These are phyloP conservation scores for Alosa alosa DNA, from an alignment of 2,113 vertebrate species.

Conservation along the genomic window DNA sequence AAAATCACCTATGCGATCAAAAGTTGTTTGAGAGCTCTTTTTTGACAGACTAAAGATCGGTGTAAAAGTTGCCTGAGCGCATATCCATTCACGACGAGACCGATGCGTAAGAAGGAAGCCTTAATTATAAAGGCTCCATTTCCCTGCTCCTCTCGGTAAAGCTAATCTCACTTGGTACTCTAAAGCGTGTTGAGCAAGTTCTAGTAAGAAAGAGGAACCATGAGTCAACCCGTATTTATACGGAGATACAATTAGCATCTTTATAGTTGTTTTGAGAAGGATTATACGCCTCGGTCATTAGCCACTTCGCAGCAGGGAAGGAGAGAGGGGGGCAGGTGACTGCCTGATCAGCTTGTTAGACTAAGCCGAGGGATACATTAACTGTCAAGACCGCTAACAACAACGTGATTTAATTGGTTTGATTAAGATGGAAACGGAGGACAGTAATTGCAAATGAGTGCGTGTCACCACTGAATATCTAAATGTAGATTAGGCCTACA, in stretches of 20 bases:
- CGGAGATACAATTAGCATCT: conserved; percentile 73
- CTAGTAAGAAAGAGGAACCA: conserved; percentile 63
- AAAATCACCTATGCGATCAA: neutral
- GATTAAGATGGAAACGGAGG: conserved; percentile 32
- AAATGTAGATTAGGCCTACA: neutral
- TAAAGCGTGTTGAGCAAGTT: conserved; percentile 14
- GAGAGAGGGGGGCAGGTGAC: conserved; percentile 65
- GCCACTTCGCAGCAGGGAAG: conserved; percentile 66
- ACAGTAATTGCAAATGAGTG: conserved; percentile 13
- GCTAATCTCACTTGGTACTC: neutral
- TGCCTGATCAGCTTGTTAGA: conserved; percentile 75
- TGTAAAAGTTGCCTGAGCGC: neutral
- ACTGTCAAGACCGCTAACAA: conserved; percentile 63
- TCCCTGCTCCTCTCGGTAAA: conserved; percentile 11
- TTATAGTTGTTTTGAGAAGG: conserved; percentile 74
- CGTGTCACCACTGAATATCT: neutral
- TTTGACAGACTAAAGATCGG: neutral
- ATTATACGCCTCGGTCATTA: conserved; percentile 71
- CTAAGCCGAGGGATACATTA: conserved; percentile 65
- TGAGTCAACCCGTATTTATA: conserved; percentile 74
- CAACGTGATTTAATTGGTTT: conserved; percentile 48
- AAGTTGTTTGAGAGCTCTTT: neutral
- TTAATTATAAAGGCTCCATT: neutral
- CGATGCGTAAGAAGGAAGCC: neutral
- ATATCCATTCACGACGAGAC: neutral